Base-by-base conservation (phyloP, 2,797 vertebrate genomes). In the Notolabrus celidotus region DNA sequence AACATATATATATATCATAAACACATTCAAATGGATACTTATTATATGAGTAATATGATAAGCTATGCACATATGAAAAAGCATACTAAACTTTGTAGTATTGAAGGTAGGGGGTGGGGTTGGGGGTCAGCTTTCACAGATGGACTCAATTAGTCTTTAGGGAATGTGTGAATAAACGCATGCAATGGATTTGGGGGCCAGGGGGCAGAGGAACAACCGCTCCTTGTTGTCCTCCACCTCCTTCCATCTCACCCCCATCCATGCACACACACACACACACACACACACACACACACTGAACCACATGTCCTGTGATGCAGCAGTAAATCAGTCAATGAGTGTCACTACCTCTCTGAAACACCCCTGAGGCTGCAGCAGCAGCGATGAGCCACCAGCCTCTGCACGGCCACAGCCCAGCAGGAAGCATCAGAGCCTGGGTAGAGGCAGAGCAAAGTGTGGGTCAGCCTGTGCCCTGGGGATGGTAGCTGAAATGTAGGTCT, bases 241-340 rank as follows among this genome's bases (percentile, higher is more conserved):
- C 62, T 77, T 65, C 56, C 52, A 68, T 46, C 51, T 36, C 25
- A 10, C 51, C 11, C 33, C 17, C 33, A 36, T 36, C 4, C 36
- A 14, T 3, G 34, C 68, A 66, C 66, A 59, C 74, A 42, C 60
- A 51, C 64, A 76, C 71, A 64, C 47, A 50, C 57, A 39, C 22
- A 36, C 34, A 39, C 55, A 49, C 62, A 74, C 45, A 49, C 67
- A 65, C 71, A 74, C 56, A 22, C 67, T n/a, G 53, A 36, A 46
- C 29, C 57, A 67, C 61, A 52, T 63, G 69, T 31, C 22, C 54
- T 53, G 45, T 81, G 79, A 83, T 82, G 83, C 82, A 83, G 80
- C 82, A 82, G 31, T 80, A 85, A 84, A 53, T 71, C 63, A 59
- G 79, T 89, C 90, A 87, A 82, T 86, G 80, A 77, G 49, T 63